Evolutionary conservation across 2,888 invertebrate species (phyloP).

Genomic region (Eucriotettix oculatus): DNA sequence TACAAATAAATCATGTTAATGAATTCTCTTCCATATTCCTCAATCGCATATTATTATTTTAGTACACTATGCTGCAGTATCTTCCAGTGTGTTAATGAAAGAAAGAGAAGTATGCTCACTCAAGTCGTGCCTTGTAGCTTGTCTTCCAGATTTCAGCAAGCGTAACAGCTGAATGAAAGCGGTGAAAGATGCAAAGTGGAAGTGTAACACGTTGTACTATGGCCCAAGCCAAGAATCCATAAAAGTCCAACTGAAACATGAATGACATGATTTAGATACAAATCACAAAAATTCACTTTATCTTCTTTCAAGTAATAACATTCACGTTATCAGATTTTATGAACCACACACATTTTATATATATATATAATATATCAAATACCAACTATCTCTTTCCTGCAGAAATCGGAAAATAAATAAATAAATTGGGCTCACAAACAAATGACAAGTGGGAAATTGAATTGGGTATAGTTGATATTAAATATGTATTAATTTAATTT

Average conservation of each 20-base stretch:
- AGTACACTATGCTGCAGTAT: background rate
- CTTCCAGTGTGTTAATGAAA: background rate
- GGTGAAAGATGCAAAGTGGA: conserved; percentile 90
- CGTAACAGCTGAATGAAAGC: conserved; percentile 89
- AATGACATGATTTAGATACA: conserved; percentile 1
- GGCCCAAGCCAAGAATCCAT: conserved; percentile 85
- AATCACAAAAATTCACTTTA: too few species aligned
- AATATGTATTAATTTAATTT: background rate
- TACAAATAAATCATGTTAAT: too few species aligned
- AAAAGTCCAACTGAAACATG: conserved; percentile 60
- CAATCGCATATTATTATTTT: background rate
- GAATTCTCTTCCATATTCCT: background rate
- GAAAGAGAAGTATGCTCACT: conserved; percentile 31
- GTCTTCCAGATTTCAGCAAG: conserved; percentile 94
- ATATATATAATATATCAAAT: too few species aligned
- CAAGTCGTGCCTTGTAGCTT: conserved; percentile 78
- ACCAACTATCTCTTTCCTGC: too few species aligned
- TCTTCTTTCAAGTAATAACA: too few species aligned
- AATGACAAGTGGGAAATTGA: too few species aligned
- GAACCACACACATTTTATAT: too few species aligned
- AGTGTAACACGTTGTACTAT: conserved; percentile 82
- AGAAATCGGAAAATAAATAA: background rate
- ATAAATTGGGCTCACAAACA: background rate
- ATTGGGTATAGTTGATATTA: too few species aligned
- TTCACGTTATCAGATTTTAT: too few species aligned